Percentiles rank a stretch among this genome's conserved stretches.
phyloP scores from a whole-genome alignment of 2,888 invertebrate genomes.

The Cheilosia grossa region DNA sequence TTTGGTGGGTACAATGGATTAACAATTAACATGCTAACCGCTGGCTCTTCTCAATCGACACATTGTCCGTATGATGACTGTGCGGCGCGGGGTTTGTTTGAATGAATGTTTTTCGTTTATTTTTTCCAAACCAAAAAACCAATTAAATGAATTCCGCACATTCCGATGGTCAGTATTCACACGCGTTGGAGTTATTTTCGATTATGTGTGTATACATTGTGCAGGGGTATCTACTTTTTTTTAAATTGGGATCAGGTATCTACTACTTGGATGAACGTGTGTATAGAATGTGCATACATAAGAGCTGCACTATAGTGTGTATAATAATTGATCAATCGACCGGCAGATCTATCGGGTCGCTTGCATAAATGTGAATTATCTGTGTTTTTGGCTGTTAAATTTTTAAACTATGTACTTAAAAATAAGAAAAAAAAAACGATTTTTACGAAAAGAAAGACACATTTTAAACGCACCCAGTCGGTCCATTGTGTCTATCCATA shows the following conservation, averaged over 20 bases:
- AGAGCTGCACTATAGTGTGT: too few relatives aligned
- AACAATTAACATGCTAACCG: constrained; percentile 21
- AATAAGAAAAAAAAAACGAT: too few relatives aligned
- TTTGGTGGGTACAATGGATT: background rate
- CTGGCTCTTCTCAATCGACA: constrained; percentile 52
- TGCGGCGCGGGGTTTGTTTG: constrained; percentile 12
- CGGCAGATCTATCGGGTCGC: too few relatives aligned
- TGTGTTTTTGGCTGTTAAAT: too few relatives aligned
- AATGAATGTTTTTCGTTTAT: constrained; percentile 41
- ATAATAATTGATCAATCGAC: too few relatives aligned
- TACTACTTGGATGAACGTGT: too few relatives aligned
- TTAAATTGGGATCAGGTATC: too few relatives aligned
- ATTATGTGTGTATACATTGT: background rate
- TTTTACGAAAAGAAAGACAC: too few relatives aligned
- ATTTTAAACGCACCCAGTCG: too few relatives aligned
- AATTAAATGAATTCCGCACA: constrained; percentile 42
- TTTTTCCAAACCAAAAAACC: constrained; percentile 15
- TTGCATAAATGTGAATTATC: too few relatives aligned
- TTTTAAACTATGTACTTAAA: too few relatives aligned
- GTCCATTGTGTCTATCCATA: background rate
- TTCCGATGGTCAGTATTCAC: constrained; percentile 56
- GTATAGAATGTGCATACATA: too few relatives aligned
- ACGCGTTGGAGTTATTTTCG: constrained; percentile 9
- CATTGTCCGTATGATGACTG: constrained; percentile 28
- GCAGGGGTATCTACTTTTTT: background rate